Evolutionary conservation across 2,797 vertebrate species (phyloP).

Genomic region (Micropoecilia bifurca): DNA sequence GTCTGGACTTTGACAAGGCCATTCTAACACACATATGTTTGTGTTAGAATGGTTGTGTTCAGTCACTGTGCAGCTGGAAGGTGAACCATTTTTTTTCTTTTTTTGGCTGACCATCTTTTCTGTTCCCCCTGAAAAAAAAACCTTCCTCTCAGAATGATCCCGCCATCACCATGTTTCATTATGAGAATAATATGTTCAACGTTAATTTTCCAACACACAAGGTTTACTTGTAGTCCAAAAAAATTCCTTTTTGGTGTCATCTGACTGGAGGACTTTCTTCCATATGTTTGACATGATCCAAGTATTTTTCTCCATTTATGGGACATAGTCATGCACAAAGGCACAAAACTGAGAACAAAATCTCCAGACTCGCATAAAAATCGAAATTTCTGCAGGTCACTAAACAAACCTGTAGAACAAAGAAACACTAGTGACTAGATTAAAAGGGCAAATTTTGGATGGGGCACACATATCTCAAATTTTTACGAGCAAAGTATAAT

Average conservation of each 20-base stretch:
- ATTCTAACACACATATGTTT: neutral
- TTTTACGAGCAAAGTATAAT: slow-evolving; percentile 4
- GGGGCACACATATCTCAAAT: neutral
- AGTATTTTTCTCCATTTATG: too few species aligned
- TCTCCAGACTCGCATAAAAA: slow-evolving; percentile 10
- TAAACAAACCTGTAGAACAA: neutral
- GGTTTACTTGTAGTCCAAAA: neutral
- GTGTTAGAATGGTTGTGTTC: too few species aligned
- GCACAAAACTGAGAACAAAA: neutral
- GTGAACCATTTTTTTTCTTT: neutral
- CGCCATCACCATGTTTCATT: neutral
- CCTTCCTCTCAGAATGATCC: neutral
- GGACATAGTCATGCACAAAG: neutral
- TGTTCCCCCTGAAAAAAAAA: neutral
- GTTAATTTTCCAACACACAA: neutral
- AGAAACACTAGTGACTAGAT: neutral
- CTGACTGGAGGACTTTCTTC: neutral
- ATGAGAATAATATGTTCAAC: neutral
- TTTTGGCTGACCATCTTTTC: neutral
- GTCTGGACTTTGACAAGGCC: neutral
- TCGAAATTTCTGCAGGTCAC: neutral
- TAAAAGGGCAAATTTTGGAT: neutral
- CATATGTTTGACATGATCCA: neutral
- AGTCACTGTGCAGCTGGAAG: neutral
- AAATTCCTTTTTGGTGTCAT: neutral